A percentile compares a stretch with the other conserved stretches of the same genome.
phyloP scores from a whole-genome alignment of 2,888 invertebrate genomes.

The Cephus sareptanus region DNA sequence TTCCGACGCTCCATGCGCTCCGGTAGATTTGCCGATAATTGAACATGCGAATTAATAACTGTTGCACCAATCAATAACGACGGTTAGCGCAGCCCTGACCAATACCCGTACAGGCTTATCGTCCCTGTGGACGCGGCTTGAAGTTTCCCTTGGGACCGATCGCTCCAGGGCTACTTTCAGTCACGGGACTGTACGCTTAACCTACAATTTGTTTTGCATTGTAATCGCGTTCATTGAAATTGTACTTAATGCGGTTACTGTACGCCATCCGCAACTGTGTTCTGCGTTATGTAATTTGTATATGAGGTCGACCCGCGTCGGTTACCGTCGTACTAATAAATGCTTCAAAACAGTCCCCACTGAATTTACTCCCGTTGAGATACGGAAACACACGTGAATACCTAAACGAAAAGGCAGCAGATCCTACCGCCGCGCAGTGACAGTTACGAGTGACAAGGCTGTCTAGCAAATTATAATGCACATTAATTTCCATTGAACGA shows the following conservation, averaged over 20 bases:
- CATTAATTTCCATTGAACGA: slow-evolving; percentile 45
- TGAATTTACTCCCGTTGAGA: neutral
- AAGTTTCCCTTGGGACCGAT: neutral
- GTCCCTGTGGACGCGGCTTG: neutral
- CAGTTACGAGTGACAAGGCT: neutral
- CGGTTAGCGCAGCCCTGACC: slow-evolving; percentile 8
- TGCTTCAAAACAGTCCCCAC: neutral
- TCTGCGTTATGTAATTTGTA: neutral
- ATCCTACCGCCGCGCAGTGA: neutral
- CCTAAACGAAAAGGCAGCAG: neutral
- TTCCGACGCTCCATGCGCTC: neutral
- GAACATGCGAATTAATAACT: slow-evolving; percentile 64
- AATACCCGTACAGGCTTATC: slow-evolving; percentile 2
- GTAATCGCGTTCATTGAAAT: neutral
- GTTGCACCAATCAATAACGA: slow-evolving; percentile 61
- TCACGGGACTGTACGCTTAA: neutral
- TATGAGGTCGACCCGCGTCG: neutral
- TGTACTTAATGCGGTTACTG: neutral
- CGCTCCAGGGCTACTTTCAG: neutral
- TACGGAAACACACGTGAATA: neutral
- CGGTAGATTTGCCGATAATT: slow-evolving; percentile 54
- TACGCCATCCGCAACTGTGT: neutral
- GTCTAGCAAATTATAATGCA: slow-evolving; percentile 35
- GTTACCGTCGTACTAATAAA: neutral
- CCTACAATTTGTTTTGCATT: neutral